A percentile compares a stretch with the other conserved stretches of the same genome.
phyloP scores from a whole-genome alignment of 2,888 invertebrate species.

The Brenthis ino region DNA sequence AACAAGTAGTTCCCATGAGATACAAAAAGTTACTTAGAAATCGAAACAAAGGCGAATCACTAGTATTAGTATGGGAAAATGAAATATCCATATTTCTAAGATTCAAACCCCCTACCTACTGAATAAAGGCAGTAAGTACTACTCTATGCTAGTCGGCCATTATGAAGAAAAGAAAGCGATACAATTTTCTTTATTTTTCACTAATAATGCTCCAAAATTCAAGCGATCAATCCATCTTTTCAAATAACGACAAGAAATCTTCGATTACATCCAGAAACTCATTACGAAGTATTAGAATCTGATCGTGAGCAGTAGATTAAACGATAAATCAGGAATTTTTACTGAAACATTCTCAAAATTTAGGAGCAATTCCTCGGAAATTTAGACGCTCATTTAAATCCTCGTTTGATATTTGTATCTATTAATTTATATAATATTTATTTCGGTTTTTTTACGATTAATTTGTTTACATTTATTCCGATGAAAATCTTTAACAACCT shows the following conservation, averaged over 20 bases:
- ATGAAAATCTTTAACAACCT: too few relatives aligned
- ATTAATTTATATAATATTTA: constrained; percentile 9
- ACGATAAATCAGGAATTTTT: constrained; percentile 25
- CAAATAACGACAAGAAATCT: constrained; percentile 19
- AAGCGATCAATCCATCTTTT: constrained; percentile 22
- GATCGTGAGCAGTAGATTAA: constrained; percentile 28
- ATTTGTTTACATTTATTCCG: too few relatives aligned
- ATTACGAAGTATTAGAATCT: constrained; percentile 31
- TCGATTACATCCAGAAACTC: constrained; percentile 29
- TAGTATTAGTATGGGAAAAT: too few relatives aligned
- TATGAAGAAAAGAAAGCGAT: not conserved
- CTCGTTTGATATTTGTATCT: constrained; percentile 7
- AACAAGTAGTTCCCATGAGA: too few relatives aligned
- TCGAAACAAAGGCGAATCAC: not conserved
- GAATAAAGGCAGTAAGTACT: not conserved
- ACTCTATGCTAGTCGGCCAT: not conserved
- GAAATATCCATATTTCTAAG: not conserved
- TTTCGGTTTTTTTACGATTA: not conserved
- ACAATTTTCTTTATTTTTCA: constrained; percentile 10
- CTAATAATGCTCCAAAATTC: constrained; percentile 4
- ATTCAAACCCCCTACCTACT: not conserved
- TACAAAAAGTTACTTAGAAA: too few relatives aligned
- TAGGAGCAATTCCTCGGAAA: constrained; percentile 7
- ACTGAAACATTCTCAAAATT: constrained; percentile 14
- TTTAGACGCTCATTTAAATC: constrained; percentile 9